Percentiles rank a stretch among this genome's conserved stretches.
Conservation (phyloP, 2,797 vertebrate species). For the Acropternis orthonyx region DNA sequence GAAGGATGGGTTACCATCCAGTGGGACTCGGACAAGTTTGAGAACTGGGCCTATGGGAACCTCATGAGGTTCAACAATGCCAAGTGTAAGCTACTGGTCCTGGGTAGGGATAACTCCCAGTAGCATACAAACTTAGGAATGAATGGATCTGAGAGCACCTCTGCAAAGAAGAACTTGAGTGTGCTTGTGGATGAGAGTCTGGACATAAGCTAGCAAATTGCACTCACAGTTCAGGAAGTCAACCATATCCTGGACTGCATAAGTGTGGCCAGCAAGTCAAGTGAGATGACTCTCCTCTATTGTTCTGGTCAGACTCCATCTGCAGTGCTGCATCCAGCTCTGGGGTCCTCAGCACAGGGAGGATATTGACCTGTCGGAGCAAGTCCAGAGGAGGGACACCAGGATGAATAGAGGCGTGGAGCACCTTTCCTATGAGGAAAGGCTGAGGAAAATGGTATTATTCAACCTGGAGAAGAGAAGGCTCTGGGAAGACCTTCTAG, state of each 20-base stretch:
- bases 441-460: neutral
- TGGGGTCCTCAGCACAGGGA: neutral
- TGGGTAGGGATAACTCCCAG: neutral
- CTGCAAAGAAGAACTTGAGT: neutral
- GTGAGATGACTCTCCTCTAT: neutral
- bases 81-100: neutral
- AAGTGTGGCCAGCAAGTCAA: rapidly evolving
- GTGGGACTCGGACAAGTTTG: too few relatives aligned
- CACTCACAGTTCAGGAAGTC: neutral
- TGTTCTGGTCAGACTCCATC: neutral
- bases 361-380: neutral
- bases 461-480: neutral
- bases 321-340: neutral
- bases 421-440: neutral
- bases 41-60: neutral
- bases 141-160: neutral
- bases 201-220: neutral
- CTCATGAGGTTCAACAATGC: neutral
- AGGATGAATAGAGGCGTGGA: neutral
- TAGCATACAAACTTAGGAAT: neutral
- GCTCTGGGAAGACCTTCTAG: neutral
- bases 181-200: neutral
- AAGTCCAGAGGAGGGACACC: neutral
- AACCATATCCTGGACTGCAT: rapidly evolving
- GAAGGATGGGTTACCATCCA: too few relatives aligned